A percentile compares a stretch with the other conserved stretches of the same genome.
These are phyloP conservation scores for Hormaphis cornu DNA, from an alignment of 1,140 invertebrate species.

Conservation along the genomic window DNA sequence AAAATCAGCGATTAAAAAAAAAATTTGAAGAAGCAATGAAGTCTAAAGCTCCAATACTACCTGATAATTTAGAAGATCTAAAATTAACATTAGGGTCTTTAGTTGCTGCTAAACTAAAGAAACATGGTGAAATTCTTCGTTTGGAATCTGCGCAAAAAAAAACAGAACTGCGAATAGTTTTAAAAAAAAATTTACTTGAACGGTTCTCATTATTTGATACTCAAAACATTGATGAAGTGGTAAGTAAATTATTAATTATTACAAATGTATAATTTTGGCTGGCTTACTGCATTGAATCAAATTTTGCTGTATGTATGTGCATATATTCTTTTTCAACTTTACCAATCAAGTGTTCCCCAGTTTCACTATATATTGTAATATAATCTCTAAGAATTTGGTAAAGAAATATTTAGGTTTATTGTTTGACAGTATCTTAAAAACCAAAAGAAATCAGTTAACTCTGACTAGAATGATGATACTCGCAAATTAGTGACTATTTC, in stretches of 20 bases:
- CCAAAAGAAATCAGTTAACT: too few relatives aligned
- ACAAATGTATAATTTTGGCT: too few relatives aligned
- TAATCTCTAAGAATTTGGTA: too few relatives aligned
- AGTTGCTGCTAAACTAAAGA: background rate
- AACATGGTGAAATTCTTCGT: slow-evolving; percentile 23
- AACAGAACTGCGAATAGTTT: slow-evolving; percentile 15
- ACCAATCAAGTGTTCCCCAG: too few relatives aligned
- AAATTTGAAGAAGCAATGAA: background rate
- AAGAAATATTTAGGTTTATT: too few relatives aligned
- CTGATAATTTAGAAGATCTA: slow-evolving; percentile 22
- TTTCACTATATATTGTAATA: too few relatives aligned
- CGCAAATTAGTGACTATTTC: too few relatives aligned
- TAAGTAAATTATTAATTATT: background rate
- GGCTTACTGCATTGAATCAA: too few relatives aligned
- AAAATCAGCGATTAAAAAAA: background rate
- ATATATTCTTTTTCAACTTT: too few relatives aligned
- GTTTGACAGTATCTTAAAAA: too few relatives aligned
- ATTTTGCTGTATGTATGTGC: too few relatives aligned
- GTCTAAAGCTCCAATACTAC: background rate
- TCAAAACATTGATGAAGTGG: slow-evolving; percentile 5
- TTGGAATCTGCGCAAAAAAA: slow-evolving; percentile 27
- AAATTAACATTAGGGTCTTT: slow-evolving; percentile 7
- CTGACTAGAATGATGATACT: too few relatives aligned
- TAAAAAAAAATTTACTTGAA: slow-evolving; percentile 27
- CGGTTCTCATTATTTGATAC: slow-evolving; percentile 1